A percentile compares a stretch with the other conserved stretches of the same genome.
Conservation (phyloP, 2,888 invertebrate genomes). For the Lagria hirta region DNA sequence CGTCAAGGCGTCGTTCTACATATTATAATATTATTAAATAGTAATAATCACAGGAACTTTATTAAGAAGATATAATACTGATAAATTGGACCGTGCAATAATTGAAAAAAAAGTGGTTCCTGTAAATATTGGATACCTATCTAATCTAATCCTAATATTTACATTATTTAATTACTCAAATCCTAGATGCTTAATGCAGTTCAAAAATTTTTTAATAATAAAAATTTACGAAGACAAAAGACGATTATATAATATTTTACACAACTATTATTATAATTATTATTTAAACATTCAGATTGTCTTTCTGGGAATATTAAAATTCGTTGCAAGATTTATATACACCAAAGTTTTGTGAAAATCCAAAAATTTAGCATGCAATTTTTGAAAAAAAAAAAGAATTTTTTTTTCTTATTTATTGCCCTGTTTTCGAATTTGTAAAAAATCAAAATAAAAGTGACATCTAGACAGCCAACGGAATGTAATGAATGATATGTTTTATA, state of each 20-base stretch:
- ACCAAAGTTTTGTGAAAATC: conserved; percentile 1
- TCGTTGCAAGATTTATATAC: conserved; percentile 40
- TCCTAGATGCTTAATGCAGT: conserved; percentile 53
- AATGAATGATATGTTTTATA: conserved; percentile 32
- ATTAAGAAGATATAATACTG: no score
- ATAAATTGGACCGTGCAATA: no score
- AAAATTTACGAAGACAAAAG: conserved; percentile 33
- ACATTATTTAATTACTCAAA: conserved; percentile 46
- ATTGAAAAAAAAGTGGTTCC: no score
- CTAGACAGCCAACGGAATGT: conserved; percentile 26
- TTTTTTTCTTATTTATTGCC: conserved; percentile 33
- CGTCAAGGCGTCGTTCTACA: no score
- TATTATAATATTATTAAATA: no score
- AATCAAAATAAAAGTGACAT: conserved; percentile 13
- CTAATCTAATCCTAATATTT: conserved; percentile 12
- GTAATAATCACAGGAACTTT: no score
- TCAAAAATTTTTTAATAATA: conserved; percentile 39
- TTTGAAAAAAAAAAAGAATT: conserved; percentile 6
- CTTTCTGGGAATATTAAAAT: conserved; percentile 41
- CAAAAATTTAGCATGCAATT: not conserved
- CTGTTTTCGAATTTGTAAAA: conserved; percentile 36
- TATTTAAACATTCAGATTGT: conserved; percentile 43
- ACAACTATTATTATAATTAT: conserved; percentile 32
- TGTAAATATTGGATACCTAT: no score
- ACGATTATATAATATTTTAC: conserved; percentile 25